phyloP scores from a whole-genome alignment of 2,888 invertebrate genomes.

The Mycalesis mineus region DNA sequence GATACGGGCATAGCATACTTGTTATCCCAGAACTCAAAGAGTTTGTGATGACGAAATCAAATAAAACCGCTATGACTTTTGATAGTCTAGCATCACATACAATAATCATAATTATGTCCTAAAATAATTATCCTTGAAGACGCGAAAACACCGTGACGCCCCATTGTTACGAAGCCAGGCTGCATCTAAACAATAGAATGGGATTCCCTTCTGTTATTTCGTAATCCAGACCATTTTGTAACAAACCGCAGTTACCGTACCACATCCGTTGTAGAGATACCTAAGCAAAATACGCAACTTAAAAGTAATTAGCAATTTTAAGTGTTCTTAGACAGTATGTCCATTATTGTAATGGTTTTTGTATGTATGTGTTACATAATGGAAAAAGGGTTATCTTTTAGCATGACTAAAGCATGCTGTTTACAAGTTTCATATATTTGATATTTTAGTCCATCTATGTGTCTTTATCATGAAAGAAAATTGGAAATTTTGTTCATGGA shows the following conservation, averaged over 20 bases:
- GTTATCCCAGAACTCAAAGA: too few species aligned
- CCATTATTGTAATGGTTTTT: not conserved
- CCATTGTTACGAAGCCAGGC: constrained; percentile 51
- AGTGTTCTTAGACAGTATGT: not conserved
- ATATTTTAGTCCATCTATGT: too few species aligned
- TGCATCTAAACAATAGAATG: constrained; percentile 61
- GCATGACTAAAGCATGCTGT: too few species aligned
- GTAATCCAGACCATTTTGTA: constrained; percentile 41
- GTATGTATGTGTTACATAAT: not conserved
- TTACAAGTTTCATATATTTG: too few species aligned
- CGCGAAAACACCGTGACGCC: constrained; percentile 50
- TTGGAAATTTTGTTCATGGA: too few species aligned
- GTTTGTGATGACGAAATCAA: too few species aligned
- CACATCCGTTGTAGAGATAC: constrained; percentile 39
- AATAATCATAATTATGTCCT: not conserved
- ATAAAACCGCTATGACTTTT: too few species aligned
- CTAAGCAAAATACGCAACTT: constrained; percentile 4
- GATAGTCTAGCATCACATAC: too few species aligned
- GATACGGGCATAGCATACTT: too few species aligned
- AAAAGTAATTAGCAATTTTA: not conserved
- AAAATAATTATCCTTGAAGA: constrained; percentile 42
- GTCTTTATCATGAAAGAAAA: too few species aligned
- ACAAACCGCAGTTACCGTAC: constrained; percentile 35
- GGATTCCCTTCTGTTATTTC: constrained; percentile 52
- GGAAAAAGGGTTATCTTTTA: too few species aligned